Evolutionary conservation across 1,140 invertebrate genomes (phyloP).

Genomic region (Homalodisca vitripennis): DNA sequence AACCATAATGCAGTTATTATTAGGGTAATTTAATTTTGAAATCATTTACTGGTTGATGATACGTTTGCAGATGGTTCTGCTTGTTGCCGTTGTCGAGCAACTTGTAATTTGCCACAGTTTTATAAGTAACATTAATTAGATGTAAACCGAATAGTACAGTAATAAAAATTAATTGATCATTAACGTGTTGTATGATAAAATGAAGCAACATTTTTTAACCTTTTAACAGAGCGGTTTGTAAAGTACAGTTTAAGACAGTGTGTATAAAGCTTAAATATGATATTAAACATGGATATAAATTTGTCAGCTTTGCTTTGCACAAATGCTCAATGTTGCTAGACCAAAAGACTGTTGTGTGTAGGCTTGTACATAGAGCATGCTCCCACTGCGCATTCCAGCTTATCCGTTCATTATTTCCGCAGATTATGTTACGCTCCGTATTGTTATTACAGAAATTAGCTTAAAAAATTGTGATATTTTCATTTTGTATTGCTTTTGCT

Average conservation of each 20-base stretch:
- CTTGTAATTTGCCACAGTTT: too few species aligned
- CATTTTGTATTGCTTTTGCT: constrained; percentile 27
- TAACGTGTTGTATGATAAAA: too few species aligned
- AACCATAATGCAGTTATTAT: too few species aligned
- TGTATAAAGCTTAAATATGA: constrained; percentile 12
- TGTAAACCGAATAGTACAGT: too few species aligned
- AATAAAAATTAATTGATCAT: too few species aligned
- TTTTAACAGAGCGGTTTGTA: neutral
- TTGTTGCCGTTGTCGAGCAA: too few species aligned
- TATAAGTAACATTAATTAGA: too few species aligned
- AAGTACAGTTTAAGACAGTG: neutral
- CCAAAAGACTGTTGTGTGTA: constrained; percentile 24
- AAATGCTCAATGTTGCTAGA: constrained; percentile 25
- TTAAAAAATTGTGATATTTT: constrained; percentile 29
- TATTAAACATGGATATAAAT: constrained; percentile 2
- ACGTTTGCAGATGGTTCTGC: too few species aligned
- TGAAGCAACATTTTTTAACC: too few species aligned
- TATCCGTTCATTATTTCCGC: neutral
- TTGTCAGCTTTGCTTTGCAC: constrained; percentile 23
- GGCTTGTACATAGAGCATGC: constrained; percentile 14
- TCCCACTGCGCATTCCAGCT: constrained; percentile 10
- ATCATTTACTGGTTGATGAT: too few species aligned
- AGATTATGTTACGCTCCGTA: neutral
- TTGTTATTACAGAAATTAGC: constrained; percentile 13
- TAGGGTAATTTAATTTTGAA: too few species aligned